Evolutionary conservation across 2,797 vertebrate genomes (phyloP).

Genomic region (Karalla daura): DNA sequence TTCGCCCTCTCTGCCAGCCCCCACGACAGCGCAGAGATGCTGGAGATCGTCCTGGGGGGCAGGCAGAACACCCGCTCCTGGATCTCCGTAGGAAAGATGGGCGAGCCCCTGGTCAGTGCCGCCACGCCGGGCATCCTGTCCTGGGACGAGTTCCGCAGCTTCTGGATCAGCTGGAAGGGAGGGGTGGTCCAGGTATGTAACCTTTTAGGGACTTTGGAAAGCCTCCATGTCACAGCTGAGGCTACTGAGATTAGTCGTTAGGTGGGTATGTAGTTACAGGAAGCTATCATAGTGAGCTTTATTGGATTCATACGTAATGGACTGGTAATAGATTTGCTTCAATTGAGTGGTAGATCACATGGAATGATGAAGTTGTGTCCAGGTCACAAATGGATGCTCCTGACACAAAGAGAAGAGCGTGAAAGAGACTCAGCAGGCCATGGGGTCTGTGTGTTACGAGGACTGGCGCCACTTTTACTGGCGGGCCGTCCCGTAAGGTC

Average conservation of each 20-base stretch:
- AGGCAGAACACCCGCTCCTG: conserved; percentile 91
- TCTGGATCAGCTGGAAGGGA: conserved; percentile 94
- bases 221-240: not conserved
- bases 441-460: conserved; percentile 61
- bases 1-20: conserved; percentile 90
- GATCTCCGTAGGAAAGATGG: conserved; percentile 93
- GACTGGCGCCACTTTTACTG: conserved; percentile 72
- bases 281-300: no score
- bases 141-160: conserved; percentile 95
- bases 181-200: conserved; percentile 88
- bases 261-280: not conserved
- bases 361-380: conserved; percentile 6
- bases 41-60: conserved; percentile 91
- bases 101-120: conserved; percentile 85
- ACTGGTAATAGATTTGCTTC: not conserved
- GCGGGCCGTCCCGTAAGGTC: conserved; percentile 67
- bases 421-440: conserved; percentile 39
- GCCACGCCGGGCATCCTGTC: conserved; percentile 89
- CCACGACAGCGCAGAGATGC: conserved; percentile 90
- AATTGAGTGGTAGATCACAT: not conserved
- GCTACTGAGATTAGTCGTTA: no score
- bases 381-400: conserved; percentile 1
- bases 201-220: no score
- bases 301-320: not conserved
- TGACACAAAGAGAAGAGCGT: conserved; percentile 17